Conservation (phyloP, 1,140 invertebrate species). For the Zophobas atratus region DNA sequence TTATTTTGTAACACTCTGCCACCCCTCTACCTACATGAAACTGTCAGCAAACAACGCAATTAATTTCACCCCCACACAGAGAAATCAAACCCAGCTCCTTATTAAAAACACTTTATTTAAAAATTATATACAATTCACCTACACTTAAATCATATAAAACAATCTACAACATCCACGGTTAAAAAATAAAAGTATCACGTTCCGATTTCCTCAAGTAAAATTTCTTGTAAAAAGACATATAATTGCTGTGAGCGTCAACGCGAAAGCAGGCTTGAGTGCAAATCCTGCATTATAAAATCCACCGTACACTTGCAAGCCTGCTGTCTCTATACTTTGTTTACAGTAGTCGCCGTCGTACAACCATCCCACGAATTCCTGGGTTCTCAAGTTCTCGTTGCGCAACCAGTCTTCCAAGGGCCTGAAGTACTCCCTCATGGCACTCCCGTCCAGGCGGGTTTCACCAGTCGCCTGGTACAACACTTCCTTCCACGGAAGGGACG, state of each 20-base stretch:
- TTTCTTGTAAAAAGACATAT: conserved; percentile 2
- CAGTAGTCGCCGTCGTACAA: conserved; percentile 90
- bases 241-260: not conserved
- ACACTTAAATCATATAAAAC: no score
- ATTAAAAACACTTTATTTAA: no score
- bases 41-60: no score
- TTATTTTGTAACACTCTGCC: no score
- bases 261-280: not conserved
- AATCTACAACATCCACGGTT: no score
- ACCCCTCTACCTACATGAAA: no score
- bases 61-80: no score
- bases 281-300: conserved; percentile 79
- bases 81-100: no score
- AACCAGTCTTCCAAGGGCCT: conserved; percentile 92
- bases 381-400: conserved; percentile 84
- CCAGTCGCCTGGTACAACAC: conserved; percentile 86
- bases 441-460: conserved; percentile 83
- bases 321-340: conserved; percentile 88
- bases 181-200: no score
- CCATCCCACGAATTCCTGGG: conserved; percentile 86
- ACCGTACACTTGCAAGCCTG: conserved; percentile 85
- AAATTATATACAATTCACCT: no score
- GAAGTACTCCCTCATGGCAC: conserved; percentile 94
- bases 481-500: conserved; percentile 89
- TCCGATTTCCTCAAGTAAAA: not conserved